These are phyloP conservation scores for Lutjanus argentimaculatus DNA, from an alignment of 2,797 vertebrate genomes.

Conservation along the genomic window DNA sequence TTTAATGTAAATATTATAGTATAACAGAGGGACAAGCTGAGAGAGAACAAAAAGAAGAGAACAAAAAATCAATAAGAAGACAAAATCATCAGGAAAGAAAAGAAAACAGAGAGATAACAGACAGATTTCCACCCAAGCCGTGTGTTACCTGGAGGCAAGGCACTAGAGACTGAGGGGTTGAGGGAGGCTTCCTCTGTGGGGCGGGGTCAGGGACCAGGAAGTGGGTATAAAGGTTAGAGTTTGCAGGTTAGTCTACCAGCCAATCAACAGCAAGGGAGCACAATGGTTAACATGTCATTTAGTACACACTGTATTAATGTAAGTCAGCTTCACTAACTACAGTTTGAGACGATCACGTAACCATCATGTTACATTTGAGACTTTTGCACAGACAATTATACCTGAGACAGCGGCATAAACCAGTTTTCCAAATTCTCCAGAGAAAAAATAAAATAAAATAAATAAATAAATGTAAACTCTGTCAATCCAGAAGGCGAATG, in stretches of 20 bases:
- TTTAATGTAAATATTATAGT: neutral
- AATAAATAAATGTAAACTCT: neutral
- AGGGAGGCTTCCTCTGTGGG: constrained; percentile 91
- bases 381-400: neutral
- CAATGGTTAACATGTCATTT: constrained; percentile 36
- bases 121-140: constrained; percentile 32
- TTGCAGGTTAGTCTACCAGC: constrained; percentile 87
- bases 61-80: neutral
- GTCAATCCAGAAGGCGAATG: neutral
- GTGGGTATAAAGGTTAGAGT: constrained; percentile 87
- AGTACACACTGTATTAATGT: constrained; percentile 24
- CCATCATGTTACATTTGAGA: constrained; percentile 20
- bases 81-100: neutral
- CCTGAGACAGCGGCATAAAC: neutral
- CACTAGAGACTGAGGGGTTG: constrained; percentile 90
- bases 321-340: constrained; percentile 11
- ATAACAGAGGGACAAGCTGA: constrained; percentile 15
- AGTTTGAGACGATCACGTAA: constrained; percentile 23
- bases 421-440: neutral
- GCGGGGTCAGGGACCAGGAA: constrained; percentile 63
- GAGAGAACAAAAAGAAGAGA: neutral
- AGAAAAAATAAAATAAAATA: no score
- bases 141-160: constrained; percentile 87
- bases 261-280: constrained; percentile 55
- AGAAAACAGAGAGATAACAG: constrained; percentile 19